Conservation (phyloP, 2,888 invertebrate species). For the Aporophyla lueneburgensis region DNA sequence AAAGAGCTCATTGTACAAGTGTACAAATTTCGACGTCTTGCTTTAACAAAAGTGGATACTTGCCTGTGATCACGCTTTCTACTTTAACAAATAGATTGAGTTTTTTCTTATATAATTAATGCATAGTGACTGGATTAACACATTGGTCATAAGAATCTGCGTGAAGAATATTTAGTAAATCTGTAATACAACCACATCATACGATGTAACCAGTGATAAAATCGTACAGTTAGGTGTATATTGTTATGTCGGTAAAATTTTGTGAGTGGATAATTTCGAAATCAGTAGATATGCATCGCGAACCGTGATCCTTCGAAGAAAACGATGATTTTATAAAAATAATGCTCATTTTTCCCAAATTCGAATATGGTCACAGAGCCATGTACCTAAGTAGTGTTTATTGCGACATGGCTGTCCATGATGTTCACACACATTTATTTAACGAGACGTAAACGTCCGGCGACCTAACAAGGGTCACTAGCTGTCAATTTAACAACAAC, state of each 20-base stretch:
- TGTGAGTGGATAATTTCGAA: conserved; percentile 36
- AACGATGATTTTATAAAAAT: conserved; percentile 62
- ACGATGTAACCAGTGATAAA: conserved; percentile 19
- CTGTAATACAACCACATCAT: not conserved
- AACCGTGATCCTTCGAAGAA: conserved; percentile 58
- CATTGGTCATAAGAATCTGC: conserved; percentile 8
- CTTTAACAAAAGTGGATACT: conserved; percentile 56
- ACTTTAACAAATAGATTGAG: conserved; percentile 52
- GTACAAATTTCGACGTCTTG: conserved; percentile 68
- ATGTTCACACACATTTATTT: conserved; percentile 71
- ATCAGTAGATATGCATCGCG: conserved; percentile 49
- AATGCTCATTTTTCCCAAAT: conserved; percentile 63
- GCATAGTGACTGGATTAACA: conserved; percentile 37
- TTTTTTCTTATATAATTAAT: conserved; percentile 32
- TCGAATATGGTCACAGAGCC: conserved; percentile 63
- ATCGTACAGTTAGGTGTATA: not conserved
- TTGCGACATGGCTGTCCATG: conserved; percentile 70
- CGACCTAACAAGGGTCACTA: conserved; percentile 76
- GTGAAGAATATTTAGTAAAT: conserved; percentile 6
- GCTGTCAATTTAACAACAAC: conserved; percentile 74
- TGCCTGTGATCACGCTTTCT: conserved; percentile 72
- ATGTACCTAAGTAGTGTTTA: conserved; percentile 51
- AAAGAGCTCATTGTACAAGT: conserved; percentile 63
- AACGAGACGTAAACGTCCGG: conserved; percentile 77
- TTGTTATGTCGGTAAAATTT: conserved; percentile 20